Evolutionary conservation across 2,113 vertebrate genomes (phyloP).

Genomic region (Bungarus multicinctus): DNA sequence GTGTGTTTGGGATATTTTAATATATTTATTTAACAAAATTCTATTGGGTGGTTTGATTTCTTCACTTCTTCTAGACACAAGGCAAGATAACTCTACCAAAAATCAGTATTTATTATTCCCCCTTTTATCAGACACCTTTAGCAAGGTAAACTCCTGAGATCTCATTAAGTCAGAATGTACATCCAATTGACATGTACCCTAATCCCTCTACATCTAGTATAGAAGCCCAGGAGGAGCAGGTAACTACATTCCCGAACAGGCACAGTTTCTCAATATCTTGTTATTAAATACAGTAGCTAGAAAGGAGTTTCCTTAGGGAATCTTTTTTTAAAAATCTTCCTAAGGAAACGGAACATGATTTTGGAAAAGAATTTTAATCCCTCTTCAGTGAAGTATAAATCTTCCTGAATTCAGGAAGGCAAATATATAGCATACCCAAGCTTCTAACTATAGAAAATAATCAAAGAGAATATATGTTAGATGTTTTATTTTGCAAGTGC

Average conservation of each 20-base stretch:
- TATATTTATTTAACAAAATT: not conserved
- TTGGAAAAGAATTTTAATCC: not conserved
- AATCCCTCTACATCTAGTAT: not conserved
- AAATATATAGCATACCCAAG: not conserved
- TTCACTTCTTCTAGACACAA: not conserved
- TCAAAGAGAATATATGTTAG: not conserved
- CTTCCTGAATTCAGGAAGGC: not conserved
- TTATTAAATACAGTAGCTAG: not conserved
- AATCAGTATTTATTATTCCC: not conserved
- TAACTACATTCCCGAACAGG: not conserved
- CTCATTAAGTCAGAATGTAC: not conserved
- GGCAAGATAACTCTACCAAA: not conserved
- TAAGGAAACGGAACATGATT: not conserved
- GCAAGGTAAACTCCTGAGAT: not conserved
- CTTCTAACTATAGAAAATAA: not conserved
- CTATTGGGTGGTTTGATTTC: not conserved
- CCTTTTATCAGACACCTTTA: not conserved
- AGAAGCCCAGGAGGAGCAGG: not conserved
- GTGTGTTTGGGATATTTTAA: not conserved
- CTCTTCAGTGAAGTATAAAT: not conserved
- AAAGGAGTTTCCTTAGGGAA: not conserved
- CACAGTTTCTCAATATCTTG: not conserved
- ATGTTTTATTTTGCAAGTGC: not conserved
- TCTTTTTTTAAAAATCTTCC: not conserved
- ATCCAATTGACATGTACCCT: not conserved